phyloP scores from a whole-genome alignment of 1,140 invertebrate species.

The Apis florea region DNA sequence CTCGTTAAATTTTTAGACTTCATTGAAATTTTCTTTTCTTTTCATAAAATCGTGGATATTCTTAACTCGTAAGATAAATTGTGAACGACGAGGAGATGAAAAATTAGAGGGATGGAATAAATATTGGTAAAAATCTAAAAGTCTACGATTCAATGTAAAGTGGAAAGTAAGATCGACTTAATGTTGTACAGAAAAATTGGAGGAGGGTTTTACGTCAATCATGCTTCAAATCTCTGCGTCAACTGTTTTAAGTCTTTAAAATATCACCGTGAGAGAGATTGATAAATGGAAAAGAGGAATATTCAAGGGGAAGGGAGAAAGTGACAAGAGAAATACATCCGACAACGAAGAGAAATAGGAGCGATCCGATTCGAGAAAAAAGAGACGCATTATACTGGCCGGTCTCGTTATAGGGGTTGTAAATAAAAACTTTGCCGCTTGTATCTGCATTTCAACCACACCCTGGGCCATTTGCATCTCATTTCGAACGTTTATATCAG shows the following conservation, averaged over 20 bases:
- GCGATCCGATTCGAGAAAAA: slow-evolving; percentile 51
- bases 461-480: slow-evolving; percentile 67
- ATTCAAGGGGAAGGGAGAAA: slow-evolving; percentile 9
- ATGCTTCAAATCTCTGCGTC: neutral
- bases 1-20: no score
- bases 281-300: slow-evolving; percentile 25
- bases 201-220: neutral
- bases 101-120: neutral
- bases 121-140: neutral
- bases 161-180: neutral
- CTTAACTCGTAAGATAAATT: neutral
- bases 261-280: neutral
- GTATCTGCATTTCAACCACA: slow-evolving; percentile 65
- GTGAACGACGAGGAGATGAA: neutral
- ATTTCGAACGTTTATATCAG: slow-evolving; percentile 65
- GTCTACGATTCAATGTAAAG: neutral
- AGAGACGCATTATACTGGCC: slow-evolving; percentile 58
- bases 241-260: slow-evolving; percentile 29
- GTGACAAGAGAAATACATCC: slow-evolving; percentile 33
- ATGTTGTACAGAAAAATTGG: neutral
- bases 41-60: no score
- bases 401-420: slow-evolving; percentile 45
- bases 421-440: slow-evolving; percentile 56
- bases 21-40: no score
- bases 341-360: slow-evolving; percentile 43